A percentile compares a stretch with the other conserved stretches of the same genome.
phyloP scores from a whole-genome alignment of 2,797 vertebrate genomes.

The Tragopan temminckii region DNA sequence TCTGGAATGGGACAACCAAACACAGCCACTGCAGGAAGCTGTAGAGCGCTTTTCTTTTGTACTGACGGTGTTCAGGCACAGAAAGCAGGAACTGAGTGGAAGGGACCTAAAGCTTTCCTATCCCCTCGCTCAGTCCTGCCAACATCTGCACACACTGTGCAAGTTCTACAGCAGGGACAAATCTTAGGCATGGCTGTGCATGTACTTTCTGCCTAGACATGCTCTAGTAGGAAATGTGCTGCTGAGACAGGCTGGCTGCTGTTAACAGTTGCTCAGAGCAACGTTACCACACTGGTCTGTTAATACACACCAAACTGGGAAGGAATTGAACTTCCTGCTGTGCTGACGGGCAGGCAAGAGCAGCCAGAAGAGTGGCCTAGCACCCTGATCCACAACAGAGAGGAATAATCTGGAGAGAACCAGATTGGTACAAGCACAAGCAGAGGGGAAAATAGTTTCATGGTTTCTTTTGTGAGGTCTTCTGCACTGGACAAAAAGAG shows the following conservation, averaged over 20 bases:
- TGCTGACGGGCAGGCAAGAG: fast-evolving
- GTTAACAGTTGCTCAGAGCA: not conserved
- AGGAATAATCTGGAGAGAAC: not conserved
- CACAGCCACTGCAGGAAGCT: not conserved
- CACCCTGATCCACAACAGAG: not conserved
- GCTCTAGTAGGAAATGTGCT: not conserved
- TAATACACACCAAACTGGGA: not conserved
- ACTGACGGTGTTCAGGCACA: not conserved
- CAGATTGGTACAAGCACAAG: not conserved
- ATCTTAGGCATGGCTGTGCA: not conserved
- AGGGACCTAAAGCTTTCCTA: not conserved
- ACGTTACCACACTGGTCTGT: not conserved
- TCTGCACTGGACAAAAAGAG: not conserved
- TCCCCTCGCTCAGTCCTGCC: not conserved
- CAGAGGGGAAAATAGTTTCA: not conserved
- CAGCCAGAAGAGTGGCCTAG: not conserved
- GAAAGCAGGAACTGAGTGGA: not conserved
- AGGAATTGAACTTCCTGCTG: not conserved
- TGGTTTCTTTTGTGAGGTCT: not conserved
- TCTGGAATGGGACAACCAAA: not conserved
- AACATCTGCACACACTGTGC: not conserved
- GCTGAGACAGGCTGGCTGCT: not conserved
- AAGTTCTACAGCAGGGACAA: not conserved
- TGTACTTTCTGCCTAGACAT: not conserved
- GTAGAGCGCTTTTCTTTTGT: not conserved